These are phyloP conservation scores for Gallinago media DNA, from an alignment of 2,113 vertebrate species.

Conservation along the genomic window DNA sequence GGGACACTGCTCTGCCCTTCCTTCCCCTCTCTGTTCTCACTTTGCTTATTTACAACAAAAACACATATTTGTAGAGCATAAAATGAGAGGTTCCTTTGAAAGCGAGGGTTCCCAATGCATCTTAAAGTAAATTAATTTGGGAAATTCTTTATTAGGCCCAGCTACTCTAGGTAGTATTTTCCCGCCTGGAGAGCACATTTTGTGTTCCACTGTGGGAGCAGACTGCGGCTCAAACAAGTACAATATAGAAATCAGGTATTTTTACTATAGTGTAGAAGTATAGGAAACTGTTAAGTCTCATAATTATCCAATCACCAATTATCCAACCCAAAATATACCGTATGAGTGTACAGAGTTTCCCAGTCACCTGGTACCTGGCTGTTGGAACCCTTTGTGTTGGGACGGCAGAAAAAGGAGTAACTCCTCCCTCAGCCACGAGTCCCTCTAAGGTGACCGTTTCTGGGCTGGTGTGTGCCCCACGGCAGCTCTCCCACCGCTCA, in stretches of 20 bases:
- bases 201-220: not conserved
- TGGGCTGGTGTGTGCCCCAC: not conserved
- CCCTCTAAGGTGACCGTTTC: not conserved
- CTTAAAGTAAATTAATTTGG: not conserved
- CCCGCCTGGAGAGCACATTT: not conserved
- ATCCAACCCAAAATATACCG: not conserved
- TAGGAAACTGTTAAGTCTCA: not conserved
- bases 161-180: not conserved
- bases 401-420: not conserved
- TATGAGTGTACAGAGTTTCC: not conserved
- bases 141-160: not conserved
- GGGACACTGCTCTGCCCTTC: not conserved
- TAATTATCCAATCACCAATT: not conserved
- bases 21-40: not conserved
- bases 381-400: not conserved
- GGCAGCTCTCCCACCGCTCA: not conserved
- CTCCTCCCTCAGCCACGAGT: not conserved
- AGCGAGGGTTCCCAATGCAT: not conserved
- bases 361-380: not conserved
- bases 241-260: not conserved
- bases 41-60: not conserved
- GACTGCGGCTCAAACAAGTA: not conserved
- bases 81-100: not conserved
- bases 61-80: not conserved
- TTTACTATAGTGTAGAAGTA: not conserved